These are phyloP conservation scores for Lepidothrix coronata DNA, from an alignment of 2,113 vertebrate genomes.

Conservation along the genomic window DNA sequence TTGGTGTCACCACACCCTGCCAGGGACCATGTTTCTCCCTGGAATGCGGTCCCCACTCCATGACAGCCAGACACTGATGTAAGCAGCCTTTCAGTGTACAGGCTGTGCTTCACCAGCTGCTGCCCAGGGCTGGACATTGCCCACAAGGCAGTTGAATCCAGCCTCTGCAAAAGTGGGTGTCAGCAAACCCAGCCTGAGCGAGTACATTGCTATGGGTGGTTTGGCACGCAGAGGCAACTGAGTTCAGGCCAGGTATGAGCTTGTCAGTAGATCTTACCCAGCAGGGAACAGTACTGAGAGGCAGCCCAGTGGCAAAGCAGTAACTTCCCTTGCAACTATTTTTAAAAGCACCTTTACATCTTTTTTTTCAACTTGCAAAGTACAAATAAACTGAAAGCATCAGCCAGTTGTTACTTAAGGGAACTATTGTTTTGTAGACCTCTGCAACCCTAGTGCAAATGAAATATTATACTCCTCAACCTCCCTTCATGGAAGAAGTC, in stretches of 20 bases:
- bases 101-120: neutral
- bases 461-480: neutral
- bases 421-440: neutral
- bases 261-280: neutral
- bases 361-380: neutral
- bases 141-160: neutral
- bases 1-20: neutral
- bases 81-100: neutral
- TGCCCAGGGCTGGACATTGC: neutral
- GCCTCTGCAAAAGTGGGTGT: neutral
- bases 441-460: neutral
- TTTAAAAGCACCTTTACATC: slow-evolving; percentile 17
- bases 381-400: neutral
- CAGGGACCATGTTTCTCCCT: neutral
- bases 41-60: accelerated
- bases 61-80: accelerated
- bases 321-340: neutral
- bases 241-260: neutral
- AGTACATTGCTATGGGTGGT: neutral
- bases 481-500: neutral
- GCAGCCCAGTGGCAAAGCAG: neutral
- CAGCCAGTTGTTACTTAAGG: neutral
- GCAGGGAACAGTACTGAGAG: neutral
- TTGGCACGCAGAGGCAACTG: neutral
- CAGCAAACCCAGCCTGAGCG: neutral